Conservation (phyloP, 2,113 vertebrate species). For the Pholis gunnellus region DNA sequence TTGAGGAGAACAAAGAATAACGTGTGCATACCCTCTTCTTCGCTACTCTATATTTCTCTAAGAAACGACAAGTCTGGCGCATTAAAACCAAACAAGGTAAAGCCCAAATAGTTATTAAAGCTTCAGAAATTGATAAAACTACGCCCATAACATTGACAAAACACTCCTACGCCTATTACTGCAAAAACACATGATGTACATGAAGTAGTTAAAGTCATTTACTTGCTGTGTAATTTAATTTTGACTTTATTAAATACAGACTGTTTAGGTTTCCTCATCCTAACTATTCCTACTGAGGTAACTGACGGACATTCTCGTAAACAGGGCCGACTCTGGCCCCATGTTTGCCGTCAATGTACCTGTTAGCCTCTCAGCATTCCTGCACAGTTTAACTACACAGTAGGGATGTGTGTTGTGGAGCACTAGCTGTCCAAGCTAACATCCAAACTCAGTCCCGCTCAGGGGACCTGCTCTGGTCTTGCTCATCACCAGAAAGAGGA, state of each 20-base stretch:
- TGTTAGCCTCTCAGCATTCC: conserved; percentile 54
- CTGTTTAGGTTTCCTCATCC: not conserved
- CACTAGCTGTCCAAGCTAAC: conserved; percentile 30
- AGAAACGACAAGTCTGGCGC: not conserved
- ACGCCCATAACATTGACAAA: not conserved
- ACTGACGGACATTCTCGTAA: conserved; percentile 17
- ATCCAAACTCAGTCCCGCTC: conserved; percentile 40
- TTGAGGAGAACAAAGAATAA: conserved; percentile 54
- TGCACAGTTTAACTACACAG: conserved; percentile 20
- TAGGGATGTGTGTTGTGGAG: conserved; percentile 27
- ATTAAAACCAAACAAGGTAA: conserved; percentile 5
- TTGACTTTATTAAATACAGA: not conserved
- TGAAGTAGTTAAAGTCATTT: not conserved
- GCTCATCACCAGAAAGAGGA: conserved; percentile 61
- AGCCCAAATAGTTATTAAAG: not conserved
- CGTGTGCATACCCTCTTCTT: conserved; percentile 22
- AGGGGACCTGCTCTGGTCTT: conserved; percentile 62
- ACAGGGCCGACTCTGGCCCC: conserved; percentile 17
- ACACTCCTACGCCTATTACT: not conserved
- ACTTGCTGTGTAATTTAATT: not conserved
- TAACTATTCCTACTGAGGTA: not conserved
- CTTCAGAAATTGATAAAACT: not conserved
- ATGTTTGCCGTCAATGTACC: conserved; percentile 43
- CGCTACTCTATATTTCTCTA: not conserved
- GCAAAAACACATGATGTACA: not conserved